Base-by-base conservation (phyloP, 2,888 invertebrate species). In the Hirudinaria manillensis region DNA sequence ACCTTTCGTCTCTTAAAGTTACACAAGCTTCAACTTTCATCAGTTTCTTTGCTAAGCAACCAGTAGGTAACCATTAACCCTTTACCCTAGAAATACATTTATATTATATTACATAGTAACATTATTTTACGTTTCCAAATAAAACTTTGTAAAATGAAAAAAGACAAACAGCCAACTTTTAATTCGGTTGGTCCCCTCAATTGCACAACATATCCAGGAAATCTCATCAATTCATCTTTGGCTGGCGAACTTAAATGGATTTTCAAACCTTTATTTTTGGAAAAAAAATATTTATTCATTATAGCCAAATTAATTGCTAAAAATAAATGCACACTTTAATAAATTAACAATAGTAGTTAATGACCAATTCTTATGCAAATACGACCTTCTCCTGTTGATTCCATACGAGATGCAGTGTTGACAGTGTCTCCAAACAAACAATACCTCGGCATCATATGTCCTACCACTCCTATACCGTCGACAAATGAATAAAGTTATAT, bases 351-450 rank as follows among this genome's bases (percentile, higher is more conserved):
- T 2, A 13, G 10, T n/a, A 61, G 27, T 29, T 29, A 61, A 13
- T 45, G 10, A 16, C 13, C 3, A 7, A 45, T 4, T 45, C 16
- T 45, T 45, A 3, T 45, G 45, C 16, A 45, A 6, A 45, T 21
- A 27, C 7, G 10, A 77, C 77, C 73, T 75, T 70, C 74, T 68
- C 77, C 77, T 36, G 56, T 76, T 27, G 77, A 74, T 71, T 77
- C 75, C 74, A 77, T 75, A 6, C 74, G 65, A n/a, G 77, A 75
- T 1, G 77, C 77, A 34, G 74, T 74, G 55, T 77, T 77, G 24
- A 77, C 77, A 0, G 76, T 76, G 75, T 76, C 76, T n/a, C 77
- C 77, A 51, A 77, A 76, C 7, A 77, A 53, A 68, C 77, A 77
- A 65, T 78, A 78, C 21, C 78, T 32, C 3, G 78, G 78, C 78